These are phyloP conservation scores for Lasioglossum marginatum DNA, from an alignment of 2,888 invertebrate species.

Conservation along the genomic window DNA sequence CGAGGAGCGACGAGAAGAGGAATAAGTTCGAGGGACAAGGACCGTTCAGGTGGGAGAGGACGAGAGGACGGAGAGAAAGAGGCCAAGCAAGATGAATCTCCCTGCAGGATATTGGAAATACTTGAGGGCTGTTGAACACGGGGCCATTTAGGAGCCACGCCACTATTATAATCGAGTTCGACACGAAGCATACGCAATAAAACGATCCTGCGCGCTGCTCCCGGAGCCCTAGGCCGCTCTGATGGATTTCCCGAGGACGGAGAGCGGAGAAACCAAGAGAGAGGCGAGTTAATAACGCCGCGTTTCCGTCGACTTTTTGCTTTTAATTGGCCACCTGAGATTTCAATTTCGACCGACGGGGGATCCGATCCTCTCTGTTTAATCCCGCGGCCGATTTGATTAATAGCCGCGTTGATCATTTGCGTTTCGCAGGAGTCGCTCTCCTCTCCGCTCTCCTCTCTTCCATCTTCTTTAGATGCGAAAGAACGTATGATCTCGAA, in stretches of 20 bases:
- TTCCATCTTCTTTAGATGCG: background rate
- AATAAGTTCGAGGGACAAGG: background rate
- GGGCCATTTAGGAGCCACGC: constrained; percentile 78
- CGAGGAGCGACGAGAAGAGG: constrained; percentile 25
- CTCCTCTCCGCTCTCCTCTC: background rate
- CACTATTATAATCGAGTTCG: constrained; percentile 82
- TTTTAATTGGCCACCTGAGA: constrained; percentile 54
- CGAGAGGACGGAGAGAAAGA: constrained; percentile 34
- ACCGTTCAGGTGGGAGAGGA: constrained; percentile 8
- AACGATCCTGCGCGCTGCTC: constrained; percentile 53
- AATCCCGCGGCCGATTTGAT: constrained; percentile 37
- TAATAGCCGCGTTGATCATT: constrained; percentile 34
- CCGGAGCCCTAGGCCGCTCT: constrained; percentile 56
- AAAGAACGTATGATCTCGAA: background rate
- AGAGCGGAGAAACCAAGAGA: background rate
- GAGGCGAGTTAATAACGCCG: constrained; percentile 52
- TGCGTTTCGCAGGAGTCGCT: background rate
- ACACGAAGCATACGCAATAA: constrained; percentile 74
- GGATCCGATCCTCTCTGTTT: constrained; percentile 30
- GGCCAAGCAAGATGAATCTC: constrained; percentile 76
- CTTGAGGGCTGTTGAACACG: constrained; percentile 82
- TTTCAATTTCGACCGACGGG: constrained; percentile 54
- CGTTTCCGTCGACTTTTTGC: constrained; percentile 32
- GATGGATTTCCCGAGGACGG: constrained; percentile 54
- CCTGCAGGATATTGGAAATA: constrained; percentile 84